phyloP scores from a whole-genome alignment of 2,797 vertebrate genomes.

The Schizothorax lantsangensis region DNA sequence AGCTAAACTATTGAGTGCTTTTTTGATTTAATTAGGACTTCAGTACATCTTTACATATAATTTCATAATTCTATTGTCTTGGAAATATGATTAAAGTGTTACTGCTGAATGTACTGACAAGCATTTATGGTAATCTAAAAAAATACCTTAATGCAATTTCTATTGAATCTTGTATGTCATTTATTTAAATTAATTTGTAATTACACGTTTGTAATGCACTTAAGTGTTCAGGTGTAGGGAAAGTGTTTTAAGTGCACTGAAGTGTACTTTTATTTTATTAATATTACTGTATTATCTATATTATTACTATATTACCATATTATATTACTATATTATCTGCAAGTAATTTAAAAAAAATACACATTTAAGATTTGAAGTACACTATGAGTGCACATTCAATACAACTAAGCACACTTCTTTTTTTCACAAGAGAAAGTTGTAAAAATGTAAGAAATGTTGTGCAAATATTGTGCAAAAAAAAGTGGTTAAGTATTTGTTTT shows the following conservation, averaged over 20 bases:
- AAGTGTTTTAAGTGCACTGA: background rate
- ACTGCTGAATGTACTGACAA: background rate
- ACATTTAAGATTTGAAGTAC: background rate
- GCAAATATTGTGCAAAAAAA: background rate
- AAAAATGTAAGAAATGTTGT: background rate
- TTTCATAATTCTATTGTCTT: background rate
- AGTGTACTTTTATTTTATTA: background rate
- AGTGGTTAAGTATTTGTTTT: background rate
- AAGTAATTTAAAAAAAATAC: background rate
- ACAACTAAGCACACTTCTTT: background rate
- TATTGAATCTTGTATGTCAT: background rate
- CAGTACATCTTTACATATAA: background rate
- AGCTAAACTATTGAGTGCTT: background rate
- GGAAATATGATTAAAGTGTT: background rate
- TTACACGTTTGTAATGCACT: background rate
- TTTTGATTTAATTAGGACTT: background rate
- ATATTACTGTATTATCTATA: background rate
- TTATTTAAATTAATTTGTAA: background rate
- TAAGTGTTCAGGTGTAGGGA: background rate
- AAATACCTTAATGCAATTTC: background rate
- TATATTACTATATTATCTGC: background rate
- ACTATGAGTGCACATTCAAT: too few species aligned
- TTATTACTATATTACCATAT: too few species aligned
- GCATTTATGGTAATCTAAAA: background rate
- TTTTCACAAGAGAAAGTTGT: background rate